Base-by-base conservation (phyloP, 2,888 invertebrate genomes). In the Agrypnus murinus region DNA sequence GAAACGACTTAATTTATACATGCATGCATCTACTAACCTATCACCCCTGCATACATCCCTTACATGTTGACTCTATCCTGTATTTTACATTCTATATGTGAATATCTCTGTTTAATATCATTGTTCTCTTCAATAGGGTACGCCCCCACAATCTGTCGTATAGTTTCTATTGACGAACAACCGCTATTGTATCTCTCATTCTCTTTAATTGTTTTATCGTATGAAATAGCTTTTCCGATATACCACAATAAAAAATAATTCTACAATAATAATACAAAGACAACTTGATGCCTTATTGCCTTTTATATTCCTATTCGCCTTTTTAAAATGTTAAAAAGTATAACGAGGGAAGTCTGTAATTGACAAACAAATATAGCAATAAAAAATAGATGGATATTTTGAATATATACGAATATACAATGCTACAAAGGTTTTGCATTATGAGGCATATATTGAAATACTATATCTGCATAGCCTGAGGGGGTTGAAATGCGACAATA, bases 401-500 rank as follows among this genome's bases (percentile, higher is more conserved):
- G 32, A n/a, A n/a, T n/a, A n/a, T 57, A 48, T 63, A 64, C 46
- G 63, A 69, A 64, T 69, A n/a, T n/a, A 53, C 53, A 38, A 38
- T 58, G 25, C 48, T 32, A 65, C 59, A 65, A 65, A 65, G 69
- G 53, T 64, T 70, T 70, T 65, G 55, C 65, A 70, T 70, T 70
- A 70, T 70, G 65, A 70, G 69, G 59, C 69, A 65, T 65, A 70
- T 75, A 75, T 74, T 74, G 77, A 79, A 79, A 80, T 79, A 75
- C 77, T 77, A 73, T 79, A 81, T 82, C 82, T 82, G 82, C 83
- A 82, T 82, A 73, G 81, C 83, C 79, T 65, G 70, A 71, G 77
- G 82, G 79, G 65, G 70, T 74, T 60, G 77, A 80, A 80, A 82
- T 81, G 81, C 83, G 82, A 82, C 81, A 79, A 79, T 78, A 68